These are phyloP conservation scores for Noctua comes DNA, from an alignment of 2,888 invertebrate genomes.

Conservation along the genomic window DNA sequence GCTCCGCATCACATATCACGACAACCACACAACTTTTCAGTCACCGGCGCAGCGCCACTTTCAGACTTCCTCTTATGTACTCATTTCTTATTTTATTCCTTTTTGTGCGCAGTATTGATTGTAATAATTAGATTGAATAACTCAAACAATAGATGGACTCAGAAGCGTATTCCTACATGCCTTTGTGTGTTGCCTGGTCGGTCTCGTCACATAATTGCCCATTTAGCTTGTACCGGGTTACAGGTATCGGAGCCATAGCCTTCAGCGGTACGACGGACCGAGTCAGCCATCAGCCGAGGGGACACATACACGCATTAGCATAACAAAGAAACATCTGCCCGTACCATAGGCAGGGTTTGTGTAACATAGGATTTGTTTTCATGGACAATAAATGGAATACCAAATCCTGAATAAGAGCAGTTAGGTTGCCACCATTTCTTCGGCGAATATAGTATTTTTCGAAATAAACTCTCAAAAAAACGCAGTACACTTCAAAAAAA, in stretches of 20 bases:
- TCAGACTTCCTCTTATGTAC: too few species aligned
- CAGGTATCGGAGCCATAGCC: constrained; percentile 82
- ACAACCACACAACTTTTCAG: too few species aligned
- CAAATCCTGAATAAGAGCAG: constrained; percentile 26
- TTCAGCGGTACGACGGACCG: constrained; percentile 79
- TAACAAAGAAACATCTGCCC: constrained; percentile 83
- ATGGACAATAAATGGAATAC: constrained; percentile 57
- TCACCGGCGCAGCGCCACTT: too few species aligned
- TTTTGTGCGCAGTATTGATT: background rate
- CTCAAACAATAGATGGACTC: constrained; percentile 57
- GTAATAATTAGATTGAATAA: constrained; percentile 36
- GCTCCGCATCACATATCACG: too few species aligned
- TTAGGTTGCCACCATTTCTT: too few species aligned
- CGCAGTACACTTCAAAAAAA: too few species aligned
- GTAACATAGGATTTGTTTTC: constrained; percentile 75
- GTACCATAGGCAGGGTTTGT: constrained; percentile 67
- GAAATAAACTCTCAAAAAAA: too few species aligned
- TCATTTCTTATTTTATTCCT: too few species aligned
- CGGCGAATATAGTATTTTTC: too few species aligned
- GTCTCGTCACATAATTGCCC: constrained; percentile 82
- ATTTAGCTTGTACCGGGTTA: constrained; percentile 84
- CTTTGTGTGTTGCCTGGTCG: constrained; percentile 71
- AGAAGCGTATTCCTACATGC: constrained; percentile 70
- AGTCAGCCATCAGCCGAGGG: constrained; percentile 73
- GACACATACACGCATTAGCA: constrained; percentile 80